Base-by-base conservation (phyloP, 2,888 invertebrate species). In the Hypercompe scribonia region DNA sequence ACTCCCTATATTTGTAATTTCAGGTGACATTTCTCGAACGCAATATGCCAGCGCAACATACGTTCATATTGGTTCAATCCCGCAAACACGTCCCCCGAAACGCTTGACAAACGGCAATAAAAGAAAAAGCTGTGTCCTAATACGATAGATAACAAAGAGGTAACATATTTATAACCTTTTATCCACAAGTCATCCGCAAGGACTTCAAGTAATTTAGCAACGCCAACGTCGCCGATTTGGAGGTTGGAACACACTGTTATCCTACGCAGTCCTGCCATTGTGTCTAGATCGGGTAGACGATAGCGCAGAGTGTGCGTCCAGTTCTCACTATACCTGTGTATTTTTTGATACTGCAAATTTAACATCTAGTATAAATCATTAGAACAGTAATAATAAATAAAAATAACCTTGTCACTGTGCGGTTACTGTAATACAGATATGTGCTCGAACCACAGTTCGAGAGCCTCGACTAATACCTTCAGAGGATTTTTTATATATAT, bases 231-330 rank as follows among this genome's bases (percentile, higher is more conserved):
- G 0, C 97, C 96, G 24, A 98, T 91, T 76, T 95, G 94, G 0
- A 96, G 96, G 91, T 98, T 98, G 54, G 96, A 96, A 84, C 98
- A 97, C 33, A 98, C 87, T 0, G 97, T 96, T 75, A 98, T 95
- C 63, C 97, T 94, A 68, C 97, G 96, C 33, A 98, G 90, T 0
- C 98, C 98, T 0, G 97, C 96, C 96, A 98, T 97, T 0, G 96
- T 91, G 76, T 97, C 97, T n/a, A 97, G 91, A 82, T 98, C 96
- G 0, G 98, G 97, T 67, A 97, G 95, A 28, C 97, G 96, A 88
- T 98, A 98, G n/a, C 98, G 96, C 71, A 98, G 89, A 13, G 98
- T 98, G 82, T 97, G 97, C 78, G 97, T 97, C 98, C 98, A 98
- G 77, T 97, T 97, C 87, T 98, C 98, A 80, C 97, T 97, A 88